Evolutionary conservation across 2,113 vertebrate species (phyloP).

Genomic region (Phoxinus phoxinus): DNA sequence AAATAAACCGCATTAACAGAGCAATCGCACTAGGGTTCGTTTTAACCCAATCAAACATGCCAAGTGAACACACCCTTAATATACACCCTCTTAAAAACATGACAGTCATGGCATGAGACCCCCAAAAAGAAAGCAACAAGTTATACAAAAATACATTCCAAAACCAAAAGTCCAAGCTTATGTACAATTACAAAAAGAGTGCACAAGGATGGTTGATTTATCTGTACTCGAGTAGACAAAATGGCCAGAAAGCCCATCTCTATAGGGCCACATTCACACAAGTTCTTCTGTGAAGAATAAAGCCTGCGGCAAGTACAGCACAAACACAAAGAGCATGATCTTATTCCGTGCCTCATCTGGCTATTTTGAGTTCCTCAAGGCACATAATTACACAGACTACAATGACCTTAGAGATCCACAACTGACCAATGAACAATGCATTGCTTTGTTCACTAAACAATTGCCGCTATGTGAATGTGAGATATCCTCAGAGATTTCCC

Average conservation of each 20-base stretch:
- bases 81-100: too few species aligned
- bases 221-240: too few species aligned
- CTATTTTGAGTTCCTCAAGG: background rate
- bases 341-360: background rate
- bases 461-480: slow-evolving; percentile 4
- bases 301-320: slow-evolving; percentile 48
- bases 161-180: background rate
- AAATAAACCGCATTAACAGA: too few species aligned
- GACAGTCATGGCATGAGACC: too few species aligned
- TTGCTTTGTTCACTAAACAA: slow-evolving; percentile 25
- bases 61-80: too few species aligned
- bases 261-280: background rate
- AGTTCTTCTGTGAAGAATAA: too few species aligned
- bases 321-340: background rate
- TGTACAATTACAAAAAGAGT: background rate
- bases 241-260: background rate
- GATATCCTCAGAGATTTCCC: slow-evolving; percentile 4
- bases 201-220: too few species aligned
- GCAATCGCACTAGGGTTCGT: too few species aligned
- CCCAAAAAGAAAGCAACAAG: too few species aligned
- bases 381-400: background rate
- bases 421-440: slow-evolving; percentile 58
- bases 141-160: background rate
- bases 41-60: too few species aligned
- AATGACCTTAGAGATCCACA: slow-evolving; percentile 46